These are phyloP conservation scores for Psilanteris sp. DNA, from an alignment of 1,140 invertebrate species.

Conservation along the genomic window DNA sequence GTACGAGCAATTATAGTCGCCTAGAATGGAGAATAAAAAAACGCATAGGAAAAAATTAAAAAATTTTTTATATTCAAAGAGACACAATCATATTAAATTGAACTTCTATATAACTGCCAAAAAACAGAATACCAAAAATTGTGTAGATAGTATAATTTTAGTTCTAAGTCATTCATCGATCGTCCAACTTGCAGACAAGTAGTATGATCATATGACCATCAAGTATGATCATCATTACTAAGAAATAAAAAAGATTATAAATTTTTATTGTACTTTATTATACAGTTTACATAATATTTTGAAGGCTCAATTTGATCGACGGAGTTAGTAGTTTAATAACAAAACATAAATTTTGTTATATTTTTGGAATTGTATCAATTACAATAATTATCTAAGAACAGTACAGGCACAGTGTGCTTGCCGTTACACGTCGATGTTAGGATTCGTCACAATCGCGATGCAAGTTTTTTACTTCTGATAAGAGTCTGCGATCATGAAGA, in stretches of 20 bases:
- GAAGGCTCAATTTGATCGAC: conserved; percentile 16
- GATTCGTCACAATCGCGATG: conserved; percentile 17
- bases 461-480: conserved; percentile 52
- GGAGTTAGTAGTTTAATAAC: too few relatives aligned
- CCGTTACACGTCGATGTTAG: conserved; percentile 3
- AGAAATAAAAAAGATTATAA: not conserved
- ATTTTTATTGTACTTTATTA: too few relatives aligned
- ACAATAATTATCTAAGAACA: conserved; percentile 18
- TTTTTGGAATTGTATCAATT: conserved; percentile 8
- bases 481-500: conserved; percentile 27
- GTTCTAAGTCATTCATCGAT: conserved; percentile 33
- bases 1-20: conserved; percentile 7
- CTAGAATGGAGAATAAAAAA: not conserved
- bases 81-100: conserved; percentile 4
- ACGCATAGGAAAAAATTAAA: not conserved
- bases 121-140: conserved; percentile 60
- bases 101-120: conserved; percentile 52
- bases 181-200: conserved; percentile 11
- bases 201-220: too few relatives aligned
- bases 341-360: too few relatives aligned
- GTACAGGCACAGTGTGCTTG: conserved; percentile 2
- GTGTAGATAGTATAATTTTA: conserved; percentile 53
- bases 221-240: too few relatives aligned
- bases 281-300: conserved; percentile 2
- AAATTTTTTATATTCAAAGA: not conserved